Conservation (phyloP, 2,888 invertebrate genomes). For the Danaus chrysippus region DNA sequence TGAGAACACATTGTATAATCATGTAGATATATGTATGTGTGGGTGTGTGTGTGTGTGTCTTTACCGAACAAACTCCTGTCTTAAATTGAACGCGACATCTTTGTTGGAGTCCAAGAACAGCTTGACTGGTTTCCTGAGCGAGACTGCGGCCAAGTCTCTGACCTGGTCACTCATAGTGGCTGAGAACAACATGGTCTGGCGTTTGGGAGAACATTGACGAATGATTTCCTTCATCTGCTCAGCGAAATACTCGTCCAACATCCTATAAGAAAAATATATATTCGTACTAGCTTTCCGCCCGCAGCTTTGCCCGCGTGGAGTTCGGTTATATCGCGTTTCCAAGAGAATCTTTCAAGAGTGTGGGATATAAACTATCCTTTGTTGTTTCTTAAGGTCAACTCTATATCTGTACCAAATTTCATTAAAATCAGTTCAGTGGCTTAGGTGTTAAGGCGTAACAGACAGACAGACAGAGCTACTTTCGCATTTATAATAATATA, state of each 20-base stretch:
- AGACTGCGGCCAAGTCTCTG: constrained; percentile 95
- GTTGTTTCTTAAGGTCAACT: too few species aligned
- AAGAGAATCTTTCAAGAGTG: too few species aligned
- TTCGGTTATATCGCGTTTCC: too few species aligned
- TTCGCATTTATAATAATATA: background rate
- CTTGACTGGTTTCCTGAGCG: constrained; percentile 94
- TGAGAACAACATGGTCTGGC: constrained; percentile 98
- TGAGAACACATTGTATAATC: too few species aligned
- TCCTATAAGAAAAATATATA: constrained; percentile 74
- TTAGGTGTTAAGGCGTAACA: too few species aligned
- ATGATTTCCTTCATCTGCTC: constrained; percentile 99
- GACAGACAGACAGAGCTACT: too few species aligned
- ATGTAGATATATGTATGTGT: background rate
- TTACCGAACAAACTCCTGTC: constrained; percentile 95
- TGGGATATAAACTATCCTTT: too few species aligned
- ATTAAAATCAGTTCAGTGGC: too few species aligned
- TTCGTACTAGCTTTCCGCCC: too few species aligned
- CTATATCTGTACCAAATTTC: too few species aligned
- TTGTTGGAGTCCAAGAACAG: constrained; percentile 98
- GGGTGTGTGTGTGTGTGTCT: constrained; percentile 12
- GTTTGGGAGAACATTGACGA: constrained; percentile 90
- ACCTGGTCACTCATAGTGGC: constrained; percentile 99
- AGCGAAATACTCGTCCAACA: constrained; percentile 99
- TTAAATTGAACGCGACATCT: constrained; percentile 95
- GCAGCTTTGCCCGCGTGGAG: too few species aligned